These are phyloP conservation scores for Chlorodrepanis virens DNA, from an alignment of 2,113 vertebrate species.

Conservation along the genomic window DNA sequence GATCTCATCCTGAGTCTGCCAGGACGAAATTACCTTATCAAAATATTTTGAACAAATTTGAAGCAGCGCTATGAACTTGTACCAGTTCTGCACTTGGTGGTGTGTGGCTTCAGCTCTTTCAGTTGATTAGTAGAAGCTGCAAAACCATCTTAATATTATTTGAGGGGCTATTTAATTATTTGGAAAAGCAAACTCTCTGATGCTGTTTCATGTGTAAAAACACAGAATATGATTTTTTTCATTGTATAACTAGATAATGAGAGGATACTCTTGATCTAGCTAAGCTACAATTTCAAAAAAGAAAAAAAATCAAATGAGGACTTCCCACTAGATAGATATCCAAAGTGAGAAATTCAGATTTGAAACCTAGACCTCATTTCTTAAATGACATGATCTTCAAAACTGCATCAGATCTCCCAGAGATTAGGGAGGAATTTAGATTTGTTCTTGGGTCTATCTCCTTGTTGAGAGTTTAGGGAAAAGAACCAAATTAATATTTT, in stretches of 20 bases:
- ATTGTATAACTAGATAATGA: neutral
- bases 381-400: neutral
- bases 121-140: neutral
- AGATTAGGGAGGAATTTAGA: neutral
- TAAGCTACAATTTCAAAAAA: neutral
- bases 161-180: neutral
- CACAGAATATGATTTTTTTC: neutral
- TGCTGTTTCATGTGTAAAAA: neutral
- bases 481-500: neutral
- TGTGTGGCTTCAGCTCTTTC: neutral
- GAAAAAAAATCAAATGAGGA: neutral
- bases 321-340: neutral
- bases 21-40: constrained; percentile 44
- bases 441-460: neutral
- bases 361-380: neutral
- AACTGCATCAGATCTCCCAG: neutral
- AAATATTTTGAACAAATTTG: constrained; percentile 39
- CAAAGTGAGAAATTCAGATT: neutral
- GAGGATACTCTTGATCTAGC: neutral
- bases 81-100: neutral
- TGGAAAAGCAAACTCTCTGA: neutral
- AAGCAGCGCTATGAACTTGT: neutral
- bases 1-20: constrained; percentile 13
- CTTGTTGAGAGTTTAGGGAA: neutral
- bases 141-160: neutral